Base-by-base conservation (phyloP, 2,113 vertebrate genomes). In the Falco punctatus region DNA sequence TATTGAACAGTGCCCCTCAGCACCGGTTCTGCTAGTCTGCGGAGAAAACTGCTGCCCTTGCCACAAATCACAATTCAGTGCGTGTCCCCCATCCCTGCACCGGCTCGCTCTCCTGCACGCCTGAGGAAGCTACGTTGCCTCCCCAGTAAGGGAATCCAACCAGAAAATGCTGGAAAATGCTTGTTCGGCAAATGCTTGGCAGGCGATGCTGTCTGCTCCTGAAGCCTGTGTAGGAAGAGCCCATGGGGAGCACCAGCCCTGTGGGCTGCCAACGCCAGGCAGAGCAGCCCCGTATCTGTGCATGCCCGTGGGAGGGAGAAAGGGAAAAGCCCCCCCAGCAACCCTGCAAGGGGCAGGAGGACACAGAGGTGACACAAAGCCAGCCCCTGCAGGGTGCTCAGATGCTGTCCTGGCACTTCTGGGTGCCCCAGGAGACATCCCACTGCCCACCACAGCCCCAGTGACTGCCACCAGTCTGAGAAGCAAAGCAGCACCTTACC, bases 211-310 rank as follows among this genome's bases (percentile, higher is more conserved):
- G 1, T 19, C 57, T 35, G 40, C 26, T 74, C 38, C 69, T 21
- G 30, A 14, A 59, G 49, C 26, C 52, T 13, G 3, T 0, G 0
- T 2, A 40, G 55, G 0, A 3, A 42, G 35, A 44, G 35, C 30
- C 26, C 4, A 0, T 0, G 0, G 61, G n/a, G 71, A 40, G 66
- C 35, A 26, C 15, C 22, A 5, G 19, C n/a, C 40, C 65, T 4
- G 12, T 42, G 42, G 42, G 42, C 42, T 42, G 42, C 42, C 11
- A 14, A 42, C 11, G 14, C 3, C 32, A 14, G 28, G 80, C 65
- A 12, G 26, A 48, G 38, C 54, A 30, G 23, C 42, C 85, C 77
- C 6, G 2, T 10, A 13, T 1, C 52, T n/a, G 17, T 1, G 17
- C 0, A 16, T 22, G 48, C 10, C 67, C 7, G 1, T 0, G 11